phyloP scores from a whole-genome alignment of 2,888 invertebrate species.

The Hirtodrosophila duncani region DNA sequence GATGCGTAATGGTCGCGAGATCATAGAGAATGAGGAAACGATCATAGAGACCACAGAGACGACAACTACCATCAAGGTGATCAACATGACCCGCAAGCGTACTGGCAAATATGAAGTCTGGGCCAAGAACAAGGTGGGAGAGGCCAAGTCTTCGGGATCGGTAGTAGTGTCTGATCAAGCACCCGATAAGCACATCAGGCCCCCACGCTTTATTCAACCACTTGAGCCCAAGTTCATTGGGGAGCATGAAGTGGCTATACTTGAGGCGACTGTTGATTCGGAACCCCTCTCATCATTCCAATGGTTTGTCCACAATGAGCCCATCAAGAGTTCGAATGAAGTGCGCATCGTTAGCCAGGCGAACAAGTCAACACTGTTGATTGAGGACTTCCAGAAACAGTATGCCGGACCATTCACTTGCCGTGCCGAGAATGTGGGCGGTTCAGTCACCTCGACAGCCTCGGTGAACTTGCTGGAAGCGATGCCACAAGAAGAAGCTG shows the following conservation, averaged over 20 bases:
- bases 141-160: slow-evolving; percentile 89
- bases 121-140: slow-evolving; percentile 87
- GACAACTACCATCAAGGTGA: slow-evolving; percentile 83
- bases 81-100: slow-evolving; percentile 85
- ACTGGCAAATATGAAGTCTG: slow-evolving; percentile 93
- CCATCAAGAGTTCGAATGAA: slow-evolving; percentile 84
- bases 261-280: slow-evolving; percentile 88
- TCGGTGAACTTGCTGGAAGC: slow-evolving; percentile 82
- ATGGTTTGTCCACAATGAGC: slow-evolving; percentile 89
- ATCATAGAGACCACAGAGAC: slow-evolving; percentile 81
- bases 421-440: slow-evolving; percentile 92
- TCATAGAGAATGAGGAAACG: slow-evolving; percentile 83
- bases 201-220: slow-evolving; percentile 86
- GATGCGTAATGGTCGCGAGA: slow-evolving; percentile 89
- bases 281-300: slow-evolving; percentile 90
- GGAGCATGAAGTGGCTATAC: slow-evolving; percentile 86
- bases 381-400: slow-evolving; percentile 85
- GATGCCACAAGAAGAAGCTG: slow-evolving; percentile 79
- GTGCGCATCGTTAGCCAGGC: slow-evolving; percentile 85
- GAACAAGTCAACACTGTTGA: slow-evolving; percentile 88
- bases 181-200: slow-evolving; percentile 81
- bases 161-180: slow-evolving; percentile 85
- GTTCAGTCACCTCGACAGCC: slow-evolving; percentile 92
- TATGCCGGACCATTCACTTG: slow-evolving; percentile 89
- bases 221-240: slow-evolving; percentile 85